Conservation (phyloP, 2,888 invertebrate species). For the Coenonympha arcania region DNA sequence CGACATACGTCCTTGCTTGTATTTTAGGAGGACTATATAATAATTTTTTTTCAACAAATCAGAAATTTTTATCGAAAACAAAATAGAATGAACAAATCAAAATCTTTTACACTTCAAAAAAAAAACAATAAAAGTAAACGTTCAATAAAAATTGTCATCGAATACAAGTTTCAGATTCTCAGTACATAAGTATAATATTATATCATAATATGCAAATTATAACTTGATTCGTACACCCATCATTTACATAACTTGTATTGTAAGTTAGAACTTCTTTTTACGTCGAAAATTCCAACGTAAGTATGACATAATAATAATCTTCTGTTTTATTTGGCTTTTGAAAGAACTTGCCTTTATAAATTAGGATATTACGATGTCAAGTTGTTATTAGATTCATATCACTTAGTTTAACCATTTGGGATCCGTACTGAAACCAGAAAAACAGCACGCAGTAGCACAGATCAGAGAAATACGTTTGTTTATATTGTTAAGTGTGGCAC, state of each 20-base stretch:
- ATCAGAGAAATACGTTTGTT: too few relatives aligned
- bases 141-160: background rate
- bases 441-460: too few relatives aligned
- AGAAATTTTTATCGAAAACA: too few relatives aligned
- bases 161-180: constrained; percentile 2
- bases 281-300: constrained; percentile 4
- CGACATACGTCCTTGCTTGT: too few relatives aligned
- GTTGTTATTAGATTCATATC: background rate
- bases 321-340: constrained; percentile 2
- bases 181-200: background rate
- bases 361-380: constrained; percentile 2
- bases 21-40: too few relatives aligned
- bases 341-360: background rate
- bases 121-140: too few relatives aligned
- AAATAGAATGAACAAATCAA: too few relatives aligned
- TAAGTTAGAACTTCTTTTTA: constrained; percentile 4
- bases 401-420: background rate
- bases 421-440: too few relatives aligned
- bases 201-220: constrained; percentile 10
- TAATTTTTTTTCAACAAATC: too few relatives aligned
- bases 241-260: constrained; percentile 11
- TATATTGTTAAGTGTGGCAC: too few relatives aligned
- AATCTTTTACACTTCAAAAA: too few relatives aligned
- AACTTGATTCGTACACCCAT: background rate
- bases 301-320: constrained; percentile 6